Evolutionary conservation across 2,113 vertebrate species (phyloP), one percentile per base, ranked within the genome.

Genomic region (Phalacrocorax brasilianus): DNA sequence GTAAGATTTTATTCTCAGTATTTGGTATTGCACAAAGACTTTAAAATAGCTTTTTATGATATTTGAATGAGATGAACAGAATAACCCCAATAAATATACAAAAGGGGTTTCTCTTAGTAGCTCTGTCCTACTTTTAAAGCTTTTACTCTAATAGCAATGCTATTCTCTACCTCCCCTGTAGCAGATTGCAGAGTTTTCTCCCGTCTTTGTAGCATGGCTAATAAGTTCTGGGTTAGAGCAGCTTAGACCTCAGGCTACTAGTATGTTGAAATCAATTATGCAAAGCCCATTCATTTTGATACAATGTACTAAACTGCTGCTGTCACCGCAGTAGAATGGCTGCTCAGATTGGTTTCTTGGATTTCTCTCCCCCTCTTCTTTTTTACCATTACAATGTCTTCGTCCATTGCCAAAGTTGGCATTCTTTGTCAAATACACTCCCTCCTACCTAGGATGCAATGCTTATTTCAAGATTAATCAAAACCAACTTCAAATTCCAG

Each of bases 261-360:
- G 49, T 88, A 58, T 63, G 85, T 91, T 88, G 89, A 90, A 90
- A 95, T 96, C 94, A 97, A 96, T 98, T 97, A 97, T 95, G 93
- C 95, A 97, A 98, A 97, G 85, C 73, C 93, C 94, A 95, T 95
- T 97, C 94, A 93, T 65, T 67, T 96, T 93, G 95, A 81, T 96
- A 97, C 94, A 97, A 97, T 94, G 81, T 94, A 91, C 84, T 88
- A 85, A 95, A 85, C 71, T 71, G 78, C 92, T 74, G 92, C 91
- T 96, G 96, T 95, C 93, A 93, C 78, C 4, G 32, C 70, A 81
- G 90, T 32, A 84, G 78, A 95, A 92, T 71, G 84, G 80, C 66
- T 94, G 89, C 93, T 85, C 90, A 74, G 85, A 76, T 76, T 62
- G 92, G 53, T 80, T 92, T 72, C 86, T 87, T 49, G 80, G 61